Evolutionary conservation across 92 coral and sea anemone genomes (phyloP).

Genomic region (Paramuricea clavata): DNA sequence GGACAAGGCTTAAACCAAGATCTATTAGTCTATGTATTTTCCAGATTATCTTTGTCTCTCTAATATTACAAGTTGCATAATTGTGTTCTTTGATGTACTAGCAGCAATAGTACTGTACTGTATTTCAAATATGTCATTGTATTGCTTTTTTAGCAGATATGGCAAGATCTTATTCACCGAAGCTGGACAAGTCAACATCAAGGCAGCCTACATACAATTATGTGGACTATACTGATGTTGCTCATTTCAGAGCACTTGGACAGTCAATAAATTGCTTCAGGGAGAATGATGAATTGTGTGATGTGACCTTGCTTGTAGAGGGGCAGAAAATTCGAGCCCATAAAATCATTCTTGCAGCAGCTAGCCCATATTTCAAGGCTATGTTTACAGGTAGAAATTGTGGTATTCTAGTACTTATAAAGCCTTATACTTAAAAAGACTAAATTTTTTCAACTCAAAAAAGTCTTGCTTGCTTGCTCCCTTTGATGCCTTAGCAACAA

Average conservation of each 20-base stretch:
- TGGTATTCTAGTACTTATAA: too few species aligned
- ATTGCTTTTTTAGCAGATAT: background rate
- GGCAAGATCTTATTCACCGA: background rate
- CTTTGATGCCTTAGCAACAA: too few species aligned
- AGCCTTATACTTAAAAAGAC: too few species aligned
- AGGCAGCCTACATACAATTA: background rate
- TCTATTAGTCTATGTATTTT: too few species aligned
- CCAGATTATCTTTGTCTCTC: too few species aligned
- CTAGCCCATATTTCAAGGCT: constrained; percentile 96
- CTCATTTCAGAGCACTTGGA: constrained; percentile 82
- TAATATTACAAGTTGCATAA: too few species aligned
- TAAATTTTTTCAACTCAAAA: too few species aligned
- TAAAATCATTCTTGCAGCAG: constrained; percentile 89
- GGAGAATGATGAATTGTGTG: constrained; percentile 93
- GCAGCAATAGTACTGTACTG: too few species aligned
- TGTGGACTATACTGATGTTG: constrained; percentile 77
- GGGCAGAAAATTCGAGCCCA: constrained; percentile 75
- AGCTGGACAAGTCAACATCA: background rate
- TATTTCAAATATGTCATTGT: background rate
- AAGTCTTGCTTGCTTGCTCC: too few species aligned
- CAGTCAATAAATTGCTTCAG: constrained; percentile 75
- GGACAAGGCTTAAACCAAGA: too few species aligned
- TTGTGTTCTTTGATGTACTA: too few species aligned
- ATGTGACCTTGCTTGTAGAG: constrained; percentile 84
- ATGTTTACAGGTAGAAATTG: constrained; percentile 89